Conservation (phyloP, 2,797 vertebrate species). For the Megalops cyprinoides region DNA sequence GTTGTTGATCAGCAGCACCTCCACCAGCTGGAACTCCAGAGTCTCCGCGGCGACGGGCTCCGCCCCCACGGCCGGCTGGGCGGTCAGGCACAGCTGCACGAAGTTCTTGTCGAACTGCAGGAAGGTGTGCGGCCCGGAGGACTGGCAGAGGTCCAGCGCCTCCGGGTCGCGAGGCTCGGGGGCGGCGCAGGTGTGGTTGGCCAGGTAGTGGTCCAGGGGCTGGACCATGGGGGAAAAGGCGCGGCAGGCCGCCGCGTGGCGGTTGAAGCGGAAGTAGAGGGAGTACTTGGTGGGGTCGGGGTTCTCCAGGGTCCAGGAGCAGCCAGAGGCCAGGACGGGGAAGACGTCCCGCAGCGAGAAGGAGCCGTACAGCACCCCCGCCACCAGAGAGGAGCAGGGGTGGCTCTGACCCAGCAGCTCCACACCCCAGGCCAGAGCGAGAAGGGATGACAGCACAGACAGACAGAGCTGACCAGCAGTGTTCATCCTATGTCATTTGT, state of each 20-base stretch:
- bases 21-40: slow-evolving; percentile 89
- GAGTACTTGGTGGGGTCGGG: slow-evolving; percentile 98
- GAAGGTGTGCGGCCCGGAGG: slow-evolving; percentile 81
- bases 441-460: slow-evolving; percentile 96
- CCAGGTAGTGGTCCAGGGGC: slow-evolving; percentile 92
- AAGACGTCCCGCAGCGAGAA: slow-evolving; percentile 98
- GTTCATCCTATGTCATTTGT: slow-evolving; percentile 99
- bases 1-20: slow-evolving; percentile 95
- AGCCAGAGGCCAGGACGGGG: slow-evolving; percentile 86
- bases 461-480: slow-evolving; percentile 99
- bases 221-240: slow-evolving; percentile 91
- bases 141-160: slow-evolving; percentile 82
- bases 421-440: slow-evolving; percentile 84
- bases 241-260: slow-evolving; percentile 86
- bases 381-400: slow-evolving; percentile 92
- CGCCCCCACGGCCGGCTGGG: slow-evolving; percentile 76
- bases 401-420: slow-evolving; percentile 76
- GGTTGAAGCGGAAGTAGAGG: slow-evolving; percentile 94
- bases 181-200: slow-evolving; percentile 92
- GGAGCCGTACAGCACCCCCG: slow-evolving; percentile 96
- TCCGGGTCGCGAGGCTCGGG: slow-evolving; percentile 75
- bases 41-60: slow-evolving; percentile 77
- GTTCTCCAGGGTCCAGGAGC: slow-evolving; percentile 98
- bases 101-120: slow-evolving; percentile 98
- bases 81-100: slow-evolving; percentile 89